Percentiles rank a stretch among this genome's conserved stretches.
phyloP scores from a whole-genome alignment of 64 coral and sea anemone species.

The Porites lutea region DNA sequence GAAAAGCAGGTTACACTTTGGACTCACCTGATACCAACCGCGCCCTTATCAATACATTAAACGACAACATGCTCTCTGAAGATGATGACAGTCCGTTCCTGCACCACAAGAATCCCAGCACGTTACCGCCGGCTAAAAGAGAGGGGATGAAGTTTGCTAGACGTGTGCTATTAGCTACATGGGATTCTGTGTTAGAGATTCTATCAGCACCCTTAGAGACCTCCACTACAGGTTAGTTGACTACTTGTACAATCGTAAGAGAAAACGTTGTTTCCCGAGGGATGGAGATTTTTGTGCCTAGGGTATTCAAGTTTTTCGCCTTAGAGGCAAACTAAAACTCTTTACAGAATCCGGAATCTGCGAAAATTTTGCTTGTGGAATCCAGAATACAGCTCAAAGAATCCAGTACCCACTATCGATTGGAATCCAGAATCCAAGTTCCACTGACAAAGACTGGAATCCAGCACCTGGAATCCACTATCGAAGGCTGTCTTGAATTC shows the following conservation, averaged over 20 bases:
- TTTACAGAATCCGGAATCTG: too few species aligned
- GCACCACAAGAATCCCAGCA: slow-evolving; percentile 75
- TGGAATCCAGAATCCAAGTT: too few species aligned
- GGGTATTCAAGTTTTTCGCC: too few species aligned
- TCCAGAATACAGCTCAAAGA: too few species aligned
- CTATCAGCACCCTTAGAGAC: slow-evolving; percentile 92
- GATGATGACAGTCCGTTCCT: slow-evolving; percentile 72
- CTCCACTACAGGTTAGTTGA: slow-evolving; percentile 59
- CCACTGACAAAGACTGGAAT: too few species aligned
- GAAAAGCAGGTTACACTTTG: slow-evolving; percentile 86
- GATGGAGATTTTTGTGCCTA: too few species aligned
- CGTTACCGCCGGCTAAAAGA: slow-evolving; percentile 72
- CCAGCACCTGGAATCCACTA: too few species aligned
- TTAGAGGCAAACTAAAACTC: too few species aligned
- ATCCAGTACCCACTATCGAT: too few species aligned
- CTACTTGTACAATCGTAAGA: too few species aligned
- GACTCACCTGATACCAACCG: slow-evolving; percentile 74
- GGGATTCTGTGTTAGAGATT: slow-evolving; percentile 95
- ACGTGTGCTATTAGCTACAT: slow-evolving; percentile 84
- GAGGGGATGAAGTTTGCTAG: slow-evolving; percentile 96
- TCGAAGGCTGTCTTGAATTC: too few species aligned
- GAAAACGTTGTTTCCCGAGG: background rate
- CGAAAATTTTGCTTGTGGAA: too few species aligned
- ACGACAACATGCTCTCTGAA: slow-evolving; percentile 68
- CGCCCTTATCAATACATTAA: slow-evolving; percentile 82